Conservation (phyloP, 1,140 invertebrate species). For the Gonioctena quinquepunctata region DNA sequence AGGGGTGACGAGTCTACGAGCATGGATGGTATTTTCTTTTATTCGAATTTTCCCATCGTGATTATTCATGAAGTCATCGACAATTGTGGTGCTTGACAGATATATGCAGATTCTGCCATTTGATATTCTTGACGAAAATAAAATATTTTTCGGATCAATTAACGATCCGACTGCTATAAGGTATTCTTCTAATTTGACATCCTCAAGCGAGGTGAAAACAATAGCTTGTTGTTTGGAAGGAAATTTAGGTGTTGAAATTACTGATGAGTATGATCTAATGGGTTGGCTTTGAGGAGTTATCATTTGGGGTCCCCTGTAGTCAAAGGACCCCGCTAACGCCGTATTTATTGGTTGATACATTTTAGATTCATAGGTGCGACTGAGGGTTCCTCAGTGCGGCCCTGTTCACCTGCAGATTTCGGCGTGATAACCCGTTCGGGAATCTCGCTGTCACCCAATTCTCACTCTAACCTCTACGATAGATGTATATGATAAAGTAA, state of each 20-base stretch:
- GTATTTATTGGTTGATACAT: no score
- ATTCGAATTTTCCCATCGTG: constrained; percentile 35
- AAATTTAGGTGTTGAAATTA: constrained; percentile 12
- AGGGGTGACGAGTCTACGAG: not conserved
- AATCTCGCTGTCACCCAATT: no score
- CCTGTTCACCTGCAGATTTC: no score
- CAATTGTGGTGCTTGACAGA: constrained; percentile 37
- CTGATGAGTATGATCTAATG: not conserved
- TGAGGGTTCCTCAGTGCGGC: no score
- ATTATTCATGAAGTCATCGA: constrained; percentile 14
- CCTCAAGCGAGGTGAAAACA: constrained; percentile 36
- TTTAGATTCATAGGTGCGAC: no score
- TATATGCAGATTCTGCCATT: no score
- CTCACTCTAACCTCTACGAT: no score
- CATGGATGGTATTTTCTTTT: constrained; percentile 13
- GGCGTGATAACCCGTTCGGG: no score
- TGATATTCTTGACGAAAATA: constrained; percentile 9
- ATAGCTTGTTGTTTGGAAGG: not conserved
- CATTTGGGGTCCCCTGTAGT: not conserved
- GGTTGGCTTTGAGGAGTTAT: not conserved
- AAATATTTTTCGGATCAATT: no score
- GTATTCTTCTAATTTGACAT: not conserved
- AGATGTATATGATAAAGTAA: no score
- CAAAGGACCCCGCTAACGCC: no score
- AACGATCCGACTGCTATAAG: not conserved